Evolutionary conservation across 2,888 invertebrate genomes (phyloP).

Genomic region (Orgyia antiqua): DNA sequence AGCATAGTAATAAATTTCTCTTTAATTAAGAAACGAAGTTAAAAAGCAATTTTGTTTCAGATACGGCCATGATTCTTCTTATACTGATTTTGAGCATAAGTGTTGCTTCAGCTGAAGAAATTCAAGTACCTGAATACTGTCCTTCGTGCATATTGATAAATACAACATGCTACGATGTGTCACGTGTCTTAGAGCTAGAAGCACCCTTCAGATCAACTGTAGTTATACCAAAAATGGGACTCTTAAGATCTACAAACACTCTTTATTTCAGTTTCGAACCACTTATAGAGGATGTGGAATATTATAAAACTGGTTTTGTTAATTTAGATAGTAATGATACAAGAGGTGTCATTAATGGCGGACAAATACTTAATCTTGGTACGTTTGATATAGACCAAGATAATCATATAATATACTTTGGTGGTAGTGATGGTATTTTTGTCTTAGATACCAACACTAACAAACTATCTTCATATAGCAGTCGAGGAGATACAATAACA

Average conservation of each 20-base stretch:
- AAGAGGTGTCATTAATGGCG: slow-evolving; percentile 30
- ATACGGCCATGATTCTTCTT: slow-evolving; percentile 33
- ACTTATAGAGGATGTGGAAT: slow-evolving; percentile 48
- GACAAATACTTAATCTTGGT: slow-evolving; percentile 47
- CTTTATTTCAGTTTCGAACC: slow-evolving; percentile 63
- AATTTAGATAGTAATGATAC: slow-evolving; percentile 33
- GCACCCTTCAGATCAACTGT: slow-evolving; percentile 50
- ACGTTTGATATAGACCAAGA: slow-evolving; percentile 61
- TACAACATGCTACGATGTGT: slow-evolving; percentile 46
- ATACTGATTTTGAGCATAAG: slow-evolving; percentile 29
- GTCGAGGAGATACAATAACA: slow-evolving; percentile 48
- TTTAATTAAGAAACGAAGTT: too few relatives aligned
- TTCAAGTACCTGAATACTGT: slow-evolving; percentile 28
- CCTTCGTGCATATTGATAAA: slow-evolving; percentile 44
- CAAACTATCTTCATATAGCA: slow-evolving; percentile 45
- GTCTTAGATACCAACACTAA: slow-evolving; percentile 36
- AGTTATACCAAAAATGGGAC: slow-evolving; percentile 51
- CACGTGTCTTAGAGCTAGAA: slow-evolving; percentile 44
- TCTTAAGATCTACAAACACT: slow-evolving; percentile 42
- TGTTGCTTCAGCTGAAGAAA: slow-evolving; percentile 15
- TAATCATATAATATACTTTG: slow-evolving; percentile 50
- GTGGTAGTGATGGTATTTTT: slow-evolving; percentile 57
- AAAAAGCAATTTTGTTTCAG: slow-evolving; percentile 31
- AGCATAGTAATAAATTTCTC: too few relatives aligned
- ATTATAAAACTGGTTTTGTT: slow-evolving; percentile 55